Base-by-base conservation (phyloP, 2,888 invertebrate genomes). In the Phortica okadai region DNA sequence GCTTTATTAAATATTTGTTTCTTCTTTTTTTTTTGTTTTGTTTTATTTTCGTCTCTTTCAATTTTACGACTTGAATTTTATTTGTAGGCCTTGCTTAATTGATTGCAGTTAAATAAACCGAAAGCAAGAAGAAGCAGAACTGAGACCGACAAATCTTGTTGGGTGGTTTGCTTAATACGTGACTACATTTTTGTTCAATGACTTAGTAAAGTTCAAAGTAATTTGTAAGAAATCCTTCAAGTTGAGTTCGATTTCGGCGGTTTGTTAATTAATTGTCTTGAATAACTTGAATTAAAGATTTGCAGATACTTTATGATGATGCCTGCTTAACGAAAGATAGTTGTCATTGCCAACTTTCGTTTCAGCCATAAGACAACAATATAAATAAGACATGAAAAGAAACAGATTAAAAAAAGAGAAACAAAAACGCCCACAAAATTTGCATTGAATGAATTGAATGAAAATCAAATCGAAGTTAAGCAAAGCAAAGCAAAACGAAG, bases 391-490 rank as follows among this genome's bases (percentile, higher is more conserved):
- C 10, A 50, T 50, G 6, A 14, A 50, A 14, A 50, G 50, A 50
- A 14, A 50, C 14, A 50, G 50, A 6, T 50, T 33, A 33, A 33
- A 33, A 33, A 6, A 11, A 50, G 45, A 50, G 8, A 50, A 14
- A 50, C 14, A 50, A 14, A 50, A 62, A 16, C 62, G 62, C 62
- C 62, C 62, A 62, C 62, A 62, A 62, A 62, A 62, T 62, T 16
- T 62, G 62, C 62, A 62, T 62, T 62, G 25, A 62, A 62, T 25
- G 62, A 25, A 25, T 62, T 5, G 54, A 16, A 75, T 33, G 72
- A 62, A 41, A 70, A 73, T 73, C 74, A 74, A 64, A 62, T 6
- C 16, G 62, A 62, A 62, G 25, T 1, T 5, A n/a, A n/a, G n/a
- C n/a, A 59, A 21, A 8, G 8, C 16, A 21, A 62, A 62, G 62